A percentile compares a stretch with the other conserved stretches of the same genome.
Evolutionary conservation across 2,797 vertebrate species (phyloP).

Genomic region (Erethizon dorsatum): DNA sequence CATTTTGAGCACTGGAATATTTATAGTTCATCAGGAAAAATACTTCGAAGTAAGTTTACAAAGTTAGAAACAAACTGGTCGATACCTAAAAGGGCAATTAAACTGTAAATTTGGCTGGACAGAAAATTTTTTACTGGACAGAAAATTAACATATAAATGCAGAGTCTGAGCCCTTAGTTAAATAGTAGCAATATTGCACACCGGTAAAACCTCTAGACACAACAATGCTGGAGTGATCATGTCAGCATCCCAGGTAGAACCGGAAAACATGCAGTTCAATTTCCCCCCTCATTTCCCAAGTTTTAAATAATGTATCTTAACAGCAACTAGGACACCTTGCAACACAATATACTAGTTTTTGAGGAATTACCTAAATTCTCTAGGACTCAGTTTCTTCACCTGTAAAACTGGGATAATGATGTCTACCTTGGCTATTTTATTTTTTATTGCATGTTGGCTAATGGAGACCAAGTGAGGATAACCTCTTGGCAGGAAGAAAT

Average conservation of each 20-base stretch:
- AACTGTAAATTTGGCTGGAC: constrained; percentile 43
- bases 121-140: constrained; percentile 53
- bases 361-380: constrained; percentile 30
- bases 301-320: constrained; percentile 53
- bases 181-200: constrained; percentile 16
- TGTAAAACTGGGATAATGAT: constrained; percentile 28
- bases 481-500: not conserved
- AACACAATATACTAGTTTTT: constrained; percentile 12
- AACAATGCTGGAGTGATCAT: constrained; percentile 42
- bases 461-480: constrained; percentile 22
- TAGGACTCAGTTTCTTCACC: constrained; percentile 51
- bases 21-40: constrained; percentile 49
- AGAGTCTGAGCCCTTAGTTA: constrained; percentile 29
- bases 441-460: not conserved
- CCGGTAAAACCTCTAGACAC: not conserved
- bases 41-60: constrained; percentile 65
- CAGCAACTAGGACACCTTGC: not conserved
- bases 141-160: constrained; percentile 51
- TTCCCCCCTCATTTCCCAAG: not conserved
- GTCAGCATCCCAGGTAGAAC: constrained; percentile 3
- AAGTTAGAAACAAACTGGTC: constrained; percentile 50
- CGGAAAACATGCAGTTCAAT: constrained; percentile 12
- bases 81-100: constrained; percentile 32
- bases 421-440: not conserved
- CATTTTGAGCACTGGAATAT: constrained; percentile 50